Base-by-base conservation (phyloP, 2,888 invertebrate species). In the Neoscelio sp. region DNA sequence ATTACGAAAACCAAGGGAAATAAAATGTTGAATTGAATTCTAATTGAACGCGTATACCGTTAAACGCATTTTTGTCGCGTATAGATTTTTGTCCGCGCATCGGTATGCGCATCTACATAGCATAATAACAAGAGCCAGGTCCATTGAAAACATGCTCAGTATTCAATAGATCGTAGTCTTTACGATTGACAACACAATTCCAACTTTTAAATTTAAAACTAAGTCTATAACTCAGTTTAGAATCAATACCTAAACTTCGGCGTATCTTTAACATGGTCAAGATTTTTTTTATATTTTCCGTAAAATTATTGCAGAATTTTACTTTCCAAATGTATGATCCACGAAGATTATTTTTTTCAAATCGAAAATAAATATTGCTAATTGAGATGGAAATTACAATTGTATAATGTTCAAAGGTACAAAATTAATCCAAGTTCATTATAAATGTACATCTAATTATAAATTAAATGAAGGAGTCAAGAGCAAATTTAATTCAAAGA, bases 51-150 rank as follows among this genome's bases (percentile, higher is more conserved):
- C 38, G 2, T 7, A 15, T 15, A 38, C 15, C 15, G 38, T 4
- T 15, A 38, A 38, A 38, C 7, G 38, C 13, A 38, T 38, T 38
- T 38, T 38, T 38, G 38, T 38, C 38, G 7, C 15, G 38, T 38
- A 38, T 38, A 15, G 38, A 38, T 38, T 38, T 38, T 38, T 38
- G 38, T 38, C 1, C 15, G 38, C 15, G 15, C 15, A 38, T 15
- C 38, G 1, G 7, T 7, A 38, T 12, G 38, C 38, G 15, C 38
- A 13, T 38, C 35, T 12, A 23, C 6, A 23, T 23, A 6, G 23
- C 23, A 23, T 6, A 38, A 38, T 15, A 38, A 38, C 38, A 15
- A 38, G 7, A 15, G 15, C 13, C 38, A 38, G 15, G 7, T 38
- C 15, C 6, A 38, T 8, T 15, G 15, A 38, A 38, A 38, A 38